Percentiles rank a stretch among this genome's conserved stretches.
Conservation (phyloP, 2,113 vertebrate species). For the Brachyistius frenatus region DNA sequence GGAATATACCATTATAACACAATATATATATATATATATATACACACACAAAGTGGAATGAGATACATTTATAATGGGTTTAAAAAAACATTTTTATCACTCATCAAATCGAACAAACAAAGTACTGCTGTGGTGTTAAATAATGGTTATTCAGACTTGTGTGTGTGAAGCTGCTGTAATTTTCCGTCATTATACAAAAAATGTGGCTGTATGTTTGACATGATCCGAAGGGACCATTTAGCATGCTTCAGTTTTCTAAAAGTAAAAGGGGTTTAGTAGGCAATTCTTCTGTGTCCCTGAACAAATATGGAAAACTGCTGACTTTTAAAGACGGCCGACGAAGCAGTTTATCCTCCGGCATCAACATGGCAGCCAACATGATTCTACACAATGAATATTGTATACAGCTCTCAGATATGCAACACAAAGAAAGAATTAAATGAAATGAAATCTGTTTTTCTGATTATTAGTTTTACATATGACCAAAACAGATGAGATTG, state of each 20-base stretch:
- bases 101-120: too few species aligned
- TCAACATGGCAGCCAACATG: constrained; percentile 60
- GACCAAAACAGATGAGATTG: neutral
- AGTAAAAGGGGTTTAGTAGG: constrained; percentile 71
- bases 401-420: neutral
- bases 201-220: constrained; percentile 46
- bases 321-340: constrained; percentile 53
- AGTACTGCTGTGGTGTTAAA: too few species aligned
- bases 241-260: constrained; percentile 60
- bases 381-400: constrained; percentile 39
- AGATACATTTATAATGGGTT: too few species aligned
- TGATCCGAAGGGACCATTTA: constrained; percentile 66
- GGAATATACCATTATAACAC: too few species aligned
- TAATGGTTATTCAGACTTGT: neutral
- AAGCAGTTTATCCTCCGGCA: constrained; percentile 68
- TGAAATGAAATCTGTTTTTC: neutral
- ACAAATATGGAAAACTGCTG: constrained; percentile 76
- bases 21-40: too few species aligned
- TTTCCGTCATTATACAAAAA: constrained; percentile 39
- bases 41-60: too few species aligned
- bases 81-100: too few species aligned
- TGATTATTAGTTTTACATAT: neutral
- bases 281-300: constrained; percentile 71
- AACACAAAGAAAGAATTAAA: neutral
- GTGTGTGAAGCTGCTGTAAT: constrained; percentile 27